Percentiles rank a stretch among this genome's conserved stretches.
These are phyloP conservation scores for Pteropus rufus DNA, from an alignment of 2,797 vertebrate species.

Conservation along the genomic window DNA sequence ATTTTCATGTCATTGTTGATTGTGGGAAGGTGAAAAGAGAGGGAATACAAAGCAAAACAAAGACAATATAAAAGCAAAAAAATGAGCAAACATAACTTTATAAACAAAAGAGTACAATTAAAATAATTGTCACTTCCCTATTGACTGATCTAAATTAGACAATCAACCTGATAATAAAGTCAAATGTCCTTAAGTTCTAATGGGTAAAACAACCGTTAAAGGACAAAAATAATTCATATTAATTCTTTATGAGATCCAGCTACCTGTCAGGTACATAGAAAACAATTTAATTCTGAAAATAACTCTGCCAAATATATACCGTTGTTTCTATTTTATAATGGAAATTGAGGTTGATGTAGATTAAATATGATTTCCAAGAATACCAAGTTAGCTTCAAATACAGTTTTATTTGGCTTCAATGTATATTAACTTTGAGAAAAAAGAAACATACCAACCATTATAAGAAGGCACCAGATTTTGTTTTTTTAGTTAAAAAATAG, in stretches of 20 bases:
- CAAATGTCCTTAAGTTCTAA: neutral
- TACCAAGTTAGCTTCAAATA: neutral
- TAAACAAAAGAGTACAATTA: neutral
- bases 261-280: neutral
- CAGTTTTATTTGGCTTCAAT: neutral
- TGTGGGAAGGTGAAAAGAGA: neutral
- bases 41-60: neutral
- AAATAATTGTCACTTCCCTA: neutral
- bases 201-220: neutral
- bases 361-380: neutral
- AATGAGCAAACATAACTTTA: neutral
- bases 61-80: neutral
- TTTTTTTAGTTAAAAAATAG: conserved; percentile 7
- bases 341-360: neutral
- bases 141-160: neutral
- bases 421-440: neutral
- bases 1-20: neutral
- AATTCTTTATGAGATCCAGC: neutral
- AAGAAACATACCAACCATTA: neutral
- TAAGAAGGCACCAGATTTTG: neutral
- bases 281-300: neutral
- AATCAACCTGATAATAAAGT: neutral
- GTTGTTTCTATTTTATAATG: neutral
- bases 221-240: neutral
- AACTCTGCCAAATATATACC: neutral